phyloP scores from a whole-genome alignment of 2,797 vertebrate genomes.

The Amniataba percoides region DNA sequence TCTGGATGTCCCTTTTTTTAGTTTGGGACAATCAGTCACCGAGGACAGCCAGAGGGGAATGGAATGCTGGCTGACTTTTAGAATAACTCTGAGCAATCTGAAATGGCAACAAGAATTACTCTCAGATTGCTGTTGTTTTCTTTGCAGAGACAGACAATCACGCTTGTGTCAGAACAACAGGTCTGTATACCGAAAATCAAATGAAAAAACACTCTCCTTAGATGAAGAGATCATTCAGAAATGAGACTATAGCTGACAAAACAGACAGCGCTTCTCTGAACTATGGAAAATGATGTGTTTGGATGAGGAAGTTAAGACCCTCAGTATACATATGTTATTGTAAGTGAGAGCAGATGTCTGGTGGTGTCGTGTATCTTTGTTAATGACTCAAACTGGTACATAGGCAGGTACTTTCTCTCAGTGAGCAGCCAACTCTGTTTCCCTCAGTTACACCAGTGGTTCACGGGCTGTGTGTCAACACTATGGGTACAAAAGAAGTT shows the following conservation, averaged over 20 bases:
- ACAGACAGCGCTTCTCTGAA: neutral
- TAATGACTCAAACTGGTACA: no score
- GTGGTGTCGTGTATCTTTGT: neutral
- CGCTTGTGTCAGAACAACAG: constrained; percentile 5
- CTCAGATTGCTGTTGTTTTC: neutral
- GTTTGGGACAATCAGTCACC: constrained; percentile 24
- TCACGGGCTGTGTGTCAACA: neutral
- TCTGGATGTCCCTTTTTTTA: constrained; percentile 5
- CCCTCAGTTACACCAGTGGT: neutral
- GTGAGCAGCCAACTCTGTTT: neutral
- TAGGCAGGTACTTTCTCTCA: neutral
- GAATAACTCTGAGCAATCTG: neutral
- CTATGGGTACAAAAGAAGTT: neutral
- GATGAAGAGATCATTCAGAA: neutral
- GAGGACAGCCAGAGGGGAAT: neutral
- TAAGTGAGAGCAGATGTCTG: neutral
- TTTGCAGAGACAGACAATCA: constrained; percentile 4
- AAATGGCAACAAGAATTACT: constrained; percentile 15
- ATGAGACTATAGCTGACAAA: neutral
- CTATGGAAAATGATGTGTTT: no score
- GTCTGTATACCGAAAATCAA: neutral
- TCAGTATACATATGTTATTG: neutral
- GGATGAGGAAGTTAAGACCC: neutral
- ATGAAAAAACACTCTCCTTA: constrained; percentile 7
- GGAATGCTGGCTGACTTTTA: constrained; percentile 13